Percentiles rank a stretch among this genome's conserved stretches.
These are phyloP conservation scores for Diceros bicornis DNA, from an alignment of 2,797 vertebrate genomes.

Conservation along the genomic window DNA sequence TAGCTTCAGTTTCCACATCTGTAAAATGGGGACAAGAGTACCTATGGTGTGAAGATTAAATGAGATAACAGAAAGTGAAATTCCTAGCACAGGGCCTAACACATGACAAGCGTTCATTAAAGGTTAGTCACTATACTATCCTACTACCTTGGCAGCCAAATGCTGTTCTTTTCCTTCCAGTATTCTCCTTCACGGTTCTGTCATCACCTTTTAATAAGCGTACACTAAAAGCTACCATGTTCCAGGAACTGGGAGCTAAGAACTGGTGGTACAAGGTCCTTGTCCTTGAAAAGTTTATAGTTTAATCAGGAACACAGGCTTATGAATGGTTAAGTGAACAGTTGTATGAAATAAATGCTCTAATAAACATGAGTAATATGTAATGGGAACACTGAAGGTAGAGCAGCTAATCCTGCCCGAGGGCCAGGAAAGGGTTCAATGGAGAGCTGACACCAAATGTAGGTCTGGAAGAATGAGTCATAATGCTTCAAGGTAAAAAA, in stretches of 20 bases:
- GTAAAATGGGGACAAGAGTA: not conserved
- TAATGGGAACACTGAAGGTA: not conserved
- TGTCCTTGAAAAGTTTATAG: not conserved
- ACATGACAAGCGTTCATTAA: not conserved
- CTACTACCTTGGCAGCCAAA: not conserved
- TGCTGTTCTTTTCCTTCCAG: not conserved
- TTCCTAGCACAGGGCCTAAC: not conserved
- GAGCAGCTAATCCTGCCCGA: not conserved
- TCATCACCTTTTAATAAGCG: not conserved
- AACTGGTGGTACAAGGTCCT: not conserved
- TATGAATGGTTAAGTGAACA: not conserved
- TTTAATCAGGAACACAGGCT: slow-evolving; percentile 13
- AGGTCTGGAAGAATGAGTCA: slow-evolving; percentile 15
- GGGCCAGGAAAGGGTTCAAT: not conserved
- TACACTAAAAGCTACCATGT: not conserved
- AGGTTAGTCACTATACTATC: not conserved
- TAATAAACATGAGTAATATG: not conserved
- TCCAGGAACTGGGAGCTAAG: not conserved
- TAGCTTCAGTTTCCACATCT: not conserved
- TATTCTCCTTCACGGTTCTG: not conserved
- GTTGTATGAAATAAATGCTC: not conserved
- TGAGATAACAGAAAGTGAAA: not conserved
- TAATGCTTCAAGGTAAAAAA: not conserved
- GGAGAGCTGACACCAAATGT: slow-evolving; percentile 20
- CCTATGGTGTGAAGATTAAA: not conserved